Evolutionary conservation across 2,888 invertebrate genomes (phyloP).

Genomic region (Pollenia amentaria): DNA sequence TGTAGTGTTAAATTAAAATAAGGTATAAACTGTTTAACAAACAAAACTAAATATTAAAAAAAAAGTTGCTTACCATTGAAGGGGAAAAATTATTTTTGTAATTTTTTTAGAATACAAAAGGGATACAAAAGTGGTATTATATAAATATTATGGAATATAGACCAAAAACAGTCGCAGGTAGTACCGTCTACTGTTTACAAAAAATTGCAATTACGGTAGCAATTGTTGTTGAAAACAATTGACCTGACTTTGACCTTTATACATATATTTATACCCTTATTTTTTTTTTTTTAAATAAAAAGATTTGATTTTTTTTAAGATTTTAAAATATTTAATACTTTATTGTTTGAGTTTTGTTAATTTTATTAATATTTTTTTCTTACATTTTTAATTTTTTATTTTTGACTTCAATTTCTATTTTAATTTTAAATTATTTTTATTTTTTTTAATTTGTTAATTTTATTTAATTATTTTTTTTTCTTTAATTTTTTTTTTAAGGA

Average conservation of each 20-base stretch:
- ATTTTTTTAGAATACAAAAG: neutral
- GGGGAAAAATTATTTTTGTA: constrained; percentile 16
- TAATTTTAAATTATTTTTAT: neutral
- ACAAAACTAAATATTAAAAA: constrained; percentile 21
- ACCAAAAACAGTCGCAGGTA: constrained; percentile 82
- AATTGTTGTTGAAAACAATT: constrained; percentile 80
- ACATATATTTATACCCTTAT: neutral
- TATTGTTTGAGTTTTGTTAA: constrained; percentile 12
- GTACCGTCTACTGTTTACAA: constrained; percentile 84
- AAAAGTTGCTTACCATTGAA: constrained; percentile 67
- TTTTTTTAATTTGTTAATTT: neutral
- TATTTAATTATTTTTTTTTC: too few species aligned
- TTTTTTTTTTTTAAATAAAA: constrained; percentile 44
- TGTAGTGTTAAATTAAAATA: constrained; percentile 26
- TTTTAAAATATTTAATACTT: constrained; percentile 13
- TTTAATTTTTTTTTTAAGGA: too few species aligned
- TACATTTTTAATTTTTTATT: constrained; percentile 1
- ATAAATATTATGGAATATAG: constrained; percentile 13
- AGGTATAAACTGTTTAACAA: constrained; percentile 26
- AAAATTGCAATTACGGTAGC: constrained; percentile 81
- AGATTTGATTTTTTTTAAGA: constrained; percentile 46
- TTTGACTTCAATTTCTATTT: neutral
- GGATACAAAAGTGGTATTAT: neutral
- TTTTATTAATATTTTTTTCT: constrained; percentile 30
- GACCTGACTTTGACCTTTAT: constrained; percentile 81